phyloP scores from a whole-genome alignment of 2,113 vertebrate genomes.

The Oncorhynchus clarkii region DNA sequence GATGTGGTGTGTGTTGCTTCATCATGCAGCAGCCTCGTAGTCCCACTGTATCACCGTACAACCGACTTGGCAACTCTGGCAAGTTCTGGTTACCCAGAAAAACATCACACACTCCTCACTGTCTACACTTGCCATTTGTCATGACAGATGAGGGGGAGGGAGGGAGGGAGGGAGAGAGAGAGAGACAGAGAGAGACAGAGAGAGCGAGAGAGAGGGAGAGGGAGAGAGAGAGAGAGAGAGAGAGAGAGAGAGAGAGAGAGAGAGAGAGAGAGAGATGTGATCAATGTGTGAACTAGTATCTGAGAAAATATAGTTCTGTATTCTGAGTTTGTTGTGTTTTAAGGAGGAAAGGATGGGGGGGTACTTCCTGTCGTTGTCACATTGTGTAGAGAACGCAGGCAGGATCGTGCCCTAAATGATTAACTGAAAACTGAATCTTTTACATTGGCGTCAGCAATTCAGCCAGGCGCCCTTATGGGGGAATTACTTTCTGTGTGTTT shows the following conservation, averaged over 20 bases:
- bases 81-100: slow-evolving; percentile 41
- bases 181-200: slow-evolving; percentile 35
- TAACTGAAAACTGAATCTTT: slow-evolving; percentile 95
- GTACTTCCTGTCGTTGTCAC: slow-evolving; percentile 78
- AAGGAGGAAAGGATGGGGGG: slow-evolving; percentile 13
- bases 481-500: slow-evolving; percentile 84
- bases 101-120: slow-evolving; percentile 43
- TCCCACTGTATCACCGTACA: slow-evolving; percentile 55
- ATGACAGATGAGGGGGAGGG: slow-evolving; percentile 61
- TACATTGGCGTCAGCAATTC: slow-evolving; percentile 94
- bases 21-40: slow-evolving; percentile 36
- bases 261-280: slow-evolving; percentile 22
- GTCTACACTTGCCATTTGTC: slow-evolving; percentile 61
- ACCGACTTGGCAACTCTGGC: slow-evolving; percentile 57
- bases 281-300: slow-evolving; percentile 64
- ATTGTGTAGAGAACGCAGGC: slow-evolving; percentile 83
- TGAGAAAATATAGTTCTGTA: slow-evolving; percentile 58
- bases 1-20: slow-evolving; percentile 46
- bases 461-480: slow-evolving; percentile 92
- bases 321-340: slow-evolving; percentile 44
- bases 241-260: too few species aligned
- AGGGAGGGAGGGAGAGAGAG: slow-evolving; percentile 12
- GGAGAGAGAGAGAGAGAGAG: not conserved
- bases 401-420: slow-evolving; percentile 91
- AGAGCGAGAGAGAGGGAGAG: slow-evolving; percentile 25